Base-by-base conservation (phyloP, 2,113 vertebrate species). In the Thamnaconus septentrionalis region DNA sequence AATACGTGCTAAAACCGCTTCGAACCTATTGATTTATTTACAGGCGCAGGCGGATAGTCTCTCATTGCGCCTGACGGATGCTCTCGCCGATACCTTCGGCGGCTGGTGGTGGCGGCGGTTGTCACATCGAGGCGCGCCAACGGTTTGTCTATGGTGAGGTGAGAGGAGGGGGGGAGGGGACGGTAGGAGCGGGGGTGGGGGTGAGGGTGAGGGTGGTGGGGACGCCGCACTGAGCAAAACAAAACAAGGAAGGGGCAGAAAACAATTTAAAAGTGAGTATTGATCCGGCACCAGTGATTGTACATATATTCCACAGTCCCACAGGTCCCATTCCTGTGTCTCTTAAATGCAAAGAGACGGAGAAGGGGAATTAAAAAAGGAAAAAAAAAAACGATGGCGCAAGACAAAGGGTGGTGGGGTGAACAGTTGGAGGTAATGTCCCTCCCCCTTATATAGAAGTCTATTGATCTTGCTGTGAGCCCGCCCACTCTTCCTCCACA, bases 381-480 rank as follows among this genome's bases (percentile, higher is more conserved):
- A 8, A 48, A 48, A 48, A 48, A 54, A 94, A 90, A 90, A 93
- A 91, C 91, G 88, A 83, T 90, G 84, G 91, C 89, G 85, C 90
- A 82, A 88, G 87, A 92, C 90, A 91, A 92, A 91, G 90, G 89
- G 88, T 90, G 93, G 91, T 88, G 93, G 91, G 92, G 95, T 93
- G 93, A 92, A 91, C 92, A 94, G 93, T 93, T 93, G 80, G 87
- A 89, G 94, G 92, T 93, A 94, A 94, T 93, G 95, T 96, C 93
- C 93, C 18, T 31, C 18, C 18, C 93, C 18, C 93, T 93, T 93
- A 91, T 94, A 95, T 93, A 96, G 94, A 93, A 95, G 93, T 93
- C 92, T 96, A 98, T 97, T 94, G 95, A 96, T 98, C 94, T 94
- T 82, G 89, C 85, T 89, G 92, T 89, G 90, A 70, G 83, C 88